Evolutionary conservation across 1,140 invertebrate genomes (phyloP).

Genomic region (Amphibalanus amphitrite): DNA sequence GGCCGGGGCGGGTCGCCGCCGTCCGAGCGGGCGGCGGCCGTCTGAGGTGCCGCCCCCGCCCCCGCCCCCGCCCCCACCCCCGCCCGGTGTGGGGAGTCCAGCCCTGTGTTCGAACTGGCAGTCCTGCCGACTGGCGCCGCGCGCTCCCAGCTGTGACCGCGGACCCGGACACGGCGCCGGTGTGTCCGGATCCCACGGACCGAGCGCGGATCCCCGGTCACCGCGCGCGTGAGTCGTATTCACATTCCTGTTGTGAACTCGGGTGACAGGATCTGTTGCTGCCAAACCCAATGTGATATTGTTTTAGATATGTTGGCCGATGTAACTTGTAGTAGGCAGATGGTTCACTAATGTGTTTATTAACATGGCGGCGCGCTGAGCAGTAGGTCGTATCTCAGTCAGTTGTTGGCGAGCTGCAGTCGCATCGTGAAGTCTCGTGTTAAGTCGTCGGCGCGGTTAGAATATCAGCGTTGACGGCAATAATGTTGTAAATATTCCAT

Average conservation of each 20-base stretch:
- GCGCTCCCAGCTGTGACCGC: too few relatives aligned
- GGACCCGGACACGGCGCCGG: neutral
- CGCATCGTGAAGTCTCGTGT: neutral
- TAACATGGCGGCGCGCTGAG: neutral
- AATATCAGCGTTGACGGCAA: neutral
- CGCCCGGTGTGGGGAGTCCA: neutral
- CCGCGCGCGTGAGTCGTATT: neutral
- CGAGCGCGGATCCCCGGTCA: neutral
- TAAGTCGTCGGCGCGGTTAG: too few relatives aligned
- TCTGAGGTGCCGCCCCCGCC: neutral
- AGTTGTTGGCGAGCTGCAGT: neutral
- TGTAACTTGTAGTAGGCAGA: neutral
- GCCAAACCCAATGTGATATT: neutral
- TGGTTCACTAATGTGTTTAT: neutral
- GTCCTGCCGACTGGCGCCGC: too few relatives aligned
- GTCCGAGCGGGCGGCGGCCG: neutral
- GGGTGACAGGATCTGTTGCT: neutral
- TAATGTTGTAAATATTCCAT: neutral
- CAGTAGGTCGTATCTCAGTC: neutral
- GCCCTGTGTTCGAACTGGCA: too few relatives aligned
- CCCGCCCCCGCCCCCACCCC: too few relatives aligned
- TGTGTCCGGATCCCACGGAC: neutral
- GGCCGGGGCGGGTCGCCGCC: neutral
- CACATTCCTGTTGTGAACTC: neutral
- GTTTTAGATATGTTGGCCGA: neutral